These are phyloP conservation scores for Coregonus suidteri DNA, from an alignment of 2,797 vertebrate genomes.

Conservation along the genomic window DNA sequence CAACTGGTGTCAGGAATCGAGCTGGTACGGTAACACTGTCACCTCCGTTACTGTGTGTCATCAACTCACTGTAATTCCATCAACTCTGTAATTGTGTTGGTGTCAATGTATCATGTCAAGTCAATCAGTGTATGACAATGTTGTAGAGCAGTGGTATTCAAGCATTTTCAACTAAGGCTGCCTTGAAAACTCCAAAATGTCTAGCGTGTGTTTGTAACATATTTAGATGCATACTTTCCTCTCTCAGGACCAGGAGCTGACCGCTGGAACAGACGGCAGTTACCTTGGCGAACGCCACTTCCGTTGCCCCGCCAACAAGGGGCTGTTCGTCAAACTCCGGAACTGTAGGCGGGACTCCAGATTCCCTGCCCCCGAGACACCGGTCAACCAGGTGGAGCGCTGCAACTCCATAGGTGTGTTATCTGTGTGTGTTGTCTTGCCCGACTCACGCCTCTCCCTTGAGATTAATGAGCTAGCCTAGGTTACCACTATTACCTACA, in stretches of 20 bases:
- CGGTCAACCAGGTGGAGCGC: conserved; percentile 79
- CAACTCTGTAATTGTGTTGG: too few relatives aligned
- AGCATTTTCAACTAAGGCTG: too few relatives aligned
- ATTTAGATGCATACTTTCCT: neutral
- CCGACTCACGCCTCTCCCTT: too few relatives aligned
- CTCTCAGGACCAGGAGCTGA: conserved; percentile 79
- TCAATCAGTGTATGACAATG: too few relatives aligned
- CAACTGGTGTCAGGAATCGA: conserved; percentile 80
- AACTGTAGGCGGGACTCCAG: conserved; percentile 82
- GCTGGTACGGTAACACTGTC: conserved; percentile 67
- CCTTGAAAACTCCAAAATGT: too few relatives aligned
- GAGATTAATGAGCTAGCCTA: too few relatives aligned
- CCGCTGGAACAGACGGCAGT: conserved; percentile 80
- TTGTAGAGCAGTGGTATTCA: too few relatives aligned
- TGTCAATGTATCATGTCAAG: too few relatives aligned
- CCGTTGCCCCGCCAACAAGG: conserved; percentile 80
- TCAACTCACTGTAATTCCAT: neutral
- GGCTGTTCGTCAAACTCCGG: conserved; percentile 79
- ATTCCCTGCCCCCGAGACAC: conserved; percentile 74
- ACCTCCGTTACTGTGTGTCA: neutral
- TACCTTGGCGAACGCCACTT: conserved; percentile 79
- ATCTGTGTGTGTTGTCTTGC: neutral
- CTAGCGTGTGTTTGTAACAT: neutral
- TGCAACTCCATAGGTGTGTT: conserved; percentile 83
- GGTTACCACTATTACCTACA: too few relatives aligned